Evolutionary conservation across 2,888 invertebrate genomes (phyloP).

Genomic region (Lissocephala sabroskyi): DNA sequence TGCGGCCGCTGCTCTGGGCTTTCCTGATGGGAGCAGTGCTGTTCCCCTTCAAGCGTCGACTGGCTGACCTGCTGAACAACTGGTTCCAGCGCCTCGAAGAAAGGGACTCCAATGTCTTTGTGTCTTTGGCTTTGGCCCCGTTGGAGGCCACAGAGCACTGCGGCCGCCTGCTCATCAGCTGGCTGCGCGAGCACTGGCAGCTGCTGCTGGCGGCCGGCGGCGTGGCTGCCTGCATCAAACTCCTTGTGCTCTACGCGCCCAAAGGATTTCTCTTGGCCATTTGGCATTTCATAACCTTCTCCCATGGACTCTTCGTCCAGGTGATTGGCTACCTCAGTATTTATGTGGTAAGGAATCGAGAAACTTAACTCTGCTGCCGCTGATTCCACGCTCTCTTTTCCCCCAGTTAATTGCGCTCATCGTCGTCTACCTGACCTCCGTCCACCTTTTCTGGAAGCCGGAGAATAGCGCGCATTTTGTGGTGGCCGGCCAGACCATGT

Average conservation of each 20-base stretch:
- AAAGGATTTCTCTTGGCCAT: slow-evolving; percentile 75
- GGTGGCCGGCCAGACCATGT: slow-evolving; percentile 80
- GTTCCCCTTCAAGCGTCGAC: slow-evolving; percentile 92
- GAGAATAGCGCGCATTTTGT: slow-evolving; percentile 79
- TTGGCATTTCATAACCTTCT: slow-evolving; percentile 72
- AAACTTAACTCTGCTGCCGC: too few relatives aligned
- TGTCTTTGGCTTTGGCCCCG: slow-evolving; percentile 78
- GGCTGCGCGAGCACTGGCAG: slow-evolving; percentile 80
- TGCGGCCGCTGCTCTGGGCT: slow-evolving; percentile 96
- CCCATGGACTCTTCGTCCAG: slow-evolving; percentile 66
- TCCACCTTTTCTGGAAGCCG: slow-evolving; percentile 84
- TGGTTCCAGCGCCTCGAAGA: slow-evolving; percentile 85
- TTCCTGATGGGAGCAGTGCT: slow-evolving; percentile 95
- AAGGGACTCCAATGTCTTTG: slow-evolving; percentile 78
- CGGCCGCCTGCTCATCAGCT: slow-evolving; percentile 82
- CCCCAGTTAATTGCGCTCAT: slow-evolving; percentile 80
- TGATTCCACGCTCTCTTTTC: too few relatives aligned
- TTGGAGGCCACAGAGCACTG: slow-evolving; percentile 82
- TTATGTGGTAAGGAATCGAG: slow-evolving; percentile 67
- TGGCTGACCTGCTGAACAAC: slow-evolving; percentile 82
- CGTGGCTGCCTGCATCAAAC: slow-evolving; percentile 59
- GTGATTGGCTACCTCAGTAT: slow-evolving; percentile 67
- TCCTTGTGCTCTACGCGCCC: slow-evolving; percentile 76
- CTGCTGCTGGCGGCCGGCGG: slow-evolving; percentile 74
- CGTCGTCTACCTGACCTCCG: slow-evolving; percentile 80